These are phyloP conservation scores for Catocala fraxini DNA, from an alignment of 2,888 invertebrate species.

Conservation along the genomic window DNA sequence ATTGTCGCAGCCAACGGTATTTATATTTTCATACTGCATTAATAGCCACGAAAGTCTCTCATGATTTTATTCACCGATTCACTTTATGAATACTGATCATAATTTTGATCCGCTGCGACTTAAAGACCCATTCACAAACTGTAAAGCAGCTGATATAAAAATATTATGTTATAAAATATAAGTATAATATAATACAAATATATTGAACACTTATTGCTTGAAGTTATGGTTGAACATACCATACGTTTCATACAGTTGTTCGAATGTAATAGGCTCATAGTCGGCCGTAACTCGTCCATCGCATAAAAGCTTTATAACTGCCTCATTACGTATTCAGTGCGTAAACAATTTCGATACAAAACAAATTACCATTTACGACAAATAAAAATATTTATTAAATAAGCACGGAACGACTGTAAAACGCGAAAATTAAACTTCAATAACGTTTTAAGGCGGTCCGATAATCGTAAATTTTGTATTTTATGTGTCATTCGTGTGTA, in stretches of 20 bases:
- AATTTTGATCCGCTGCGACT: slow-evolving; percentile 1
- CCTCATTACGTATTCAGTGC: slow-evolving; percentile 45
- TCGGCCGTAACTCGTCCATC: slow-evolving; percentile 29
- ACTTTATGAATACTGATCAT: slow-evolving; percentile 11
- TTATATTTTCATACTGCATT: neutral
- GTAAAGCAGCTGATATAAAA: slow-evolving; percentile 5
- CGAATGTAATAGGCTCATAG: slow-evolving; percentile 6
- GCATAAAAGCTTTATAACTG: slow-evolving; percentile 11
- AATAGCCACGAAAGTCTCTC: neutral
- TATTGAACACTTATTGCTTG: slow-evolving; percentile 9
- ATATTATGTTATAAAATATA: slow-evolving; percentile 17
- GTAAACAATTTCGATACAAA: slow-evolving; percentile 54
- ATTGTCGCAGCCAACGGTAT: neutral
- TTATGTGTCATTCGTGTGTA: slow-evolving; percentile 52
- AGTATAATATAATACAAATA: slow-evolving; percentile 6
- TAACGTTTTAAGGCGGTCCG: slow-evolving; percentile 67
- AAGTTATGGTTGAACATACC: slow-evolving; percentile 5
- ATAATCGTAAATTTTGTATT: slow-evolving; percentile 76
- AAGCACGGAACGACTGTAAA: slow-evolving; percentile 74
- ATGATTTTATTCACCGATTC: neutral
- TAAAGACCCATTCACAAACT: slow-evolving; percentile 5
- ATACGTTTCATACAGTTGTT: slow-evolving; percentile 9
- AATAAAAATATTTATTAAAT: slow-evolving; percentile 66
- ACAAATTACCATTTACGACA: slow-evolving; percentile 65
- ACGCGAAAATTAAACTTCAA: slow-evolving; percentile 71